Conservation (phyloP, 1,140 invertebrate genomes). For the Archivesica marissinica region DNA sequence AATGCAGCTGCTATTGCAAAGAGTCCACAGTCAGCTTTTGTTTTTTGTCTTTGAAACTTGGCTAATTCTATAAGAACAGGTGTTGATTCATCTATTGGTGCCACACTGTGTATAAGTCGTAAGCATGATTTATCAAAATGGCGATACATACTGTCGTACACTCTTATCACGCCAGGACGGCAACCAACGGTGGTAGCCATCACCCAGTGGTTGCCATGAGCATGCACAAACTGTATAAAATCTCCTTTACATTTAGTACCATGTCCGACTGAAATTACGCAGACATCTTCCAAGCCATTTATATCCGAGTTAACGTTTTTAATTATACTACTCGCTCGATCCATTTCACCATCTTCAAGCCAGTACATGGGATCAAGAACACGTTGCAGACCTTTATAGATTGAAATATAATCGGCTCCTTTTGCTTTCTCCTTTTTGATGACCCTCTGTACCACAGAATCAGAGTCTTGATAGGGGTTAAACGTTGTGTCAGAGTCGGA, state of each 20-base stretch:
- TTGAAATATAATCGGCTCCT: neutral
- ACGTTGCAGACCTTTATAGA: conserved; percentile 4
- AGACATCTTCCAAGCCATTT: conserved; percentile 47
- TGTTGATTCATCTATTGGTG: neutral
- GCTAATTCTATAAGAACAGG: conserved; percentile 9
- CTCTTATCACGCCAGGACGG: neutral
- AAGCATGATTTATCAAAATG: neutral
- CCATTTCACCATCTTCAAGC: conserved; percentile 44
- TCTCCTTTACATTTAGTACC: neutral
- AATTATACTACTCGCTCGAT: conserved; percentile 15
- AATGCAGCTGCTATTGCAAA: conserved; percentile 57
- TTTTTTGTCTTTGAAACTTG: conserved; percentile 43
- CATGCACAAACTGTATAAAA: conserved; percentile 52
- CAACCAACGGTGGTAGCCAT: conserved; percentile 25
- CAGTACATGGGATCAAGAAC: conserved; percentile 29
- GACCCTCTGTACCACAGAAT: neutral
- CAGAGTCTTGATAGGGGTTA: neutral
- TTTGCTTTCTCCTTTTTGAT: neutral
- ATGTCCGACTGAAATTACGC: conserved; percentile 5
- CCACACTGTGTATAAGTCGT: neutral
- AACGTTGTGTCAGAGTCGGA: neutral
- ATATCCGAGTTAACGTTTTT: neutral
- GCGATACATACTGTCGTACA: conserved; percentile 48
- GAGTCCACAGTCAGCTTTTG: conserved; percentile 39
- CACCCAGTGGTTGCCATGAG: conserved; percentile 43